A percentile compares a stretch with the other conserved stretches of the same genome.
These are phyloP conservation scores for Pammene fasciana DNA, from an alignment of 2,888 invertebrate genomes.

Conservation along the genomic window DNA sequence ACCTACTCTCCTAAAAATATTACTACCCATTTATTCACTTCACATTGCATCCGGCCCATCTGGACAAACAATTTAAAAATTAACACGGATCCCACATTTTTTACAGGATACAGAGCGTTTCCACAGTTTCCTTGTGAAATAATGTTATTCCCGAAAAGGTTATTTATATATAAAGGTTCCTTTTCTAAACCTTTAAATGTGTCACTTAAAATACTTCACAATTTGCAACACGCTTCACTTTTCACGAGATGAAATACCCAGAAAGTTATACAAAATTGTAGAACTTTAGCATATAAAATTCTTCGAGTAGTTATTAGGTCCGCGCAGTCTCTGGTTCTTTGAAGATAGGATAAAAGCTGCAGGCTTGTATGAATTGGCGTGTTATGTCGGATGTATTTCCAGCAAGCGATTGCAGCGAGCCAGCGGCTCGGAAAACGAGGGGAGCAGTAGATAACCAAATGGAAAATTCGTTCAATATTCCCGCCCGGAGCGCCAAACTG, in stretches of 20 bases:
- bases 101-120: slow-evolving; percentile 31
- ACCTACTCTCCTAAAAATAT: slow-evolving; percentile 17
- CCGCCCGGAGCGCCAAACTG: slow-evolving; percentile 26
- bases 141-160: slow-evolving; percentile 18
- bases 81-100: slow-evolving; percentile 8
- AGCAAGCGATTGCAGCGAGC: slow-evolving; percentile 49
- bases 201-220: not conserved
- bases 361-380: slow-evolving; percentile 31
- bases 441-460: slow-evolving; percentile 55
- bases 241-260: too few relatives aligned
- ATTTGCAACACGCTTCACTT: not conserved
- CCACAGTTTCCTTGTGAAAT: slow-evolving; percentile 18
- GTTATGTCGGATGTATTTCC: slow-evolving; percentile 47
- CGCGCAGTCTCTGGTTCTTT: not conserved
- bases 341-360: slow-evolving; percentile 20
- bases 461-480: slow-evolving; percentile 57
- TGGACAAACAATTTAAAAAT: slow-evolving; percentile 10
- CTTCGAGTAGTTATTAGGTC: not conserved
- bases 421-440: slow-evolving; percentile 67
- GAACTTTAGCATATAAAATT: not conserved
- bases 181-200: not conserved
- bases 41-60: slow-evolving; percentile 21
- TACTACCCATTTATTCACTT: slow-evolving; percentile 1
- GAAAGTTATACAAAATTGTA: too few relatives aligned
- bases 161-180: not conserved